Evolutionary conservation across 2,113 vertebrate species (phyloP).

Genomic region (Aegotheles bennettii): DNA sequence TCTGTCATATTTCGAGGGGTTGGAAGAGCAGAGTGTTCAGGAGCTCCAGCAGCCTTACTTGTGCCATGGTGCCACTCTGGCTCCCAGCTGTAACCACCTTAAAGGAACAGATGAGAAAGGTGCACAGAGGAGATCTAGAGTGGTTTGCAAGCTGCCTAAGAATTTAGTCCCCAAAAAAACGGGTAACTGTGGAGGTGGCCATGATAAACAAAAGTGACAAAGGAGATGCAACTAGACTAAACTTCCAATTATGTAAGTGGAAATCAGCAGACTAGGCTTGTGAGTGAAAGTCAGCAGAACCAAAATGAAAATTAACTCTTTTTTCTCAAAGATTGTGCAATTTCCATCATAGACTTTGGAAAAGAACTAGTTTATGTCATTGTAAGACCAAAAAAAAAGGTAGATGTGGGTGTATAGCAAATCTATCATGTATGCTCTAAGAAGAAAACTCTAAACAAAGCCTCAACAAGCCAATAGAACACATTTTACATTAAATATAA

Average conservation of each 20-base stretch:
- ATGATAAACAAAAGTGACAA: neutral
- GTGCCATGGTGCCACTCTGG: neutral
- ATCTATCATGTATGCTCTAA: neutral
- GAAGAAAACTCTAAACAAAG: neutral
- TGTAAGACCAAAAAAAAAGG: neutral
- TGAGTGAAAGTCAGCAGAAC: neutral
- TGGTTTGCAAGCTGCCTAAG: neutral
- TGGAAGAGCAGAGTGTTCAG: neutral
- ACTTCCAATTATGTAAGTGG: neutral
- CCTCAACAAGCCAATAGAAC: neutral
- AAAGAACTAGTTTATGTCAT: neutral
- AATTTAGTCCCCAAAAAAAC: neutral
- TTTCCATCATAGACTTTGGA: neutral
- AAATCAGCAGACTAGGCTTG: neutral
- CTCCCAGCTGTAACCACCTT: too few relatives aligned
- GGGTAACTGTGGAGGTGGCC: neutral
- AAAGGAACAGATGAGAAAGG: neutral
- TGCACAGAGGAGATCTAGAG: neutral
- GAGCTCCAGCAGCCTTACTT: neutral
- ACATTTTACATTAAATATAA: neutral
- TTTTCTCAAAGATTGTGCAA: accelerated
- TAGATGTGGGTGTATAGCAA: neutral
- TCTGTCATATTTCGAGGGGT: neutral
- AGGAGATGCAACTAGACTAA: neutral
- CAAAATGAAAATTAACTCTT: neutral